Percentiles rank a stretch among this genome's conserved stretches.
These are phyloP conservation scores for Polypterus bichir DNA, from an alignment of 2,113 vertebrate genomes.

Conservation along the genomic window DNA sequence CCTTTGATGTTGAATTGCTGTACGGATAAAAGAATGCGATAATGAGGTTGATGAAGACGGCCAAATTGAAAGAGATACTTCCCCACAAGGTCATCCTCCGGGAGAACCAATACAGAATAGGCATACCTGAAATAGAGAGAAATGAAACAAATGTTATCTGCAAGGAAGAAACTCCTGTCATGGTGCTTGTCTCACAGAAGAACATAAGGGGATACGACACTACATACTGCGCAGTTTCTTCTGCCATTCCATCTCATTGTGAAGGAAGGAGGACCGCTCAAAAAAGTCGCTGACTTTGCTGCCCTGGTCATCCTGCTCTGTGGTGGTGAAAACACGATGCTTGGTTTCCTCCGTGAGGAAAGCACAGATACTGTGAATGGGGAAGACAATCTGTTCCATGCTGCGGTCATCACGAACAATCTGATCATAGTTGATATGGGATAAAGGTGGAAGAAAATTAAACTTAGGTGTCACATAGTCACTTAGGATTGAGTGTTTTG, in stretches of 20 bases:
- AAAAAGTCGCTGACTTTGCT: conserved; percentile 98
- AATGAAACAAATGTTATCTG: neutral
- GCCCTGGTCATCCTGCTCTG: conserved; percentile 92
- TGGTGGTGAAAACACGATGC: conserved; percentile 79
- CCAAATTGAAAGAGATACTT: conserved; percentile 92
- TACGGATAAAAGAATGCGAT: conserved; percentile 97
- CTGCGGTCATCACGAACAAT: conserved; percentile 89
- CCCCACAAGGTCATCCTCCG: conserved; percentile 92
- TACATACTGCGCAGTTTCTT: conserved; percentile 86
- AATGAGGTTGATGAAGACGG: conserved; percentile 95
- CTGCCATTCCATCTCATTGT: conserved; percentile 98
- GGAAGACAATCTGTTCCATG: conserved; percentile 98
- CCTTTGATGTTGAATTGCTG: conserved; percentile 63
- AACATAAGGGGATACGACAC: neutral
- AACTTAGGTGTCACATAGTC: no score
- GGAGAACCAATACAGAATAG: conserved; percentile 92
- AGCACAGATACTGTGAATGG: conserved; percentile 83
- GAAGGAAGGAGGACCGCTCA: conserved; percentile 81
- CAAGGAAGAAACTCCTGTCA: neutral
- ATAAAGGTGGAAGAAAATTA: neutral
- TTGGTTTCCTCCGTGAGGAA: conserved; percentile 90
- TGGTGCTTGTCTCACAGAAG: neutral
- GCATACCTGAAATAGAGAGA: conserved; percentile 66
- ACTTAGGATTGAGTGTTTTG: no score
- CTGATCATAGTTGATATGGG: conserved; percentile 34